Percentiles rank a stretch among this genome's conserved stretches.
Evolutionary conservation across 2,888 invertebrate species (phyloP).

Genomic region (Synanthedon andrenaeformis): DNA sequence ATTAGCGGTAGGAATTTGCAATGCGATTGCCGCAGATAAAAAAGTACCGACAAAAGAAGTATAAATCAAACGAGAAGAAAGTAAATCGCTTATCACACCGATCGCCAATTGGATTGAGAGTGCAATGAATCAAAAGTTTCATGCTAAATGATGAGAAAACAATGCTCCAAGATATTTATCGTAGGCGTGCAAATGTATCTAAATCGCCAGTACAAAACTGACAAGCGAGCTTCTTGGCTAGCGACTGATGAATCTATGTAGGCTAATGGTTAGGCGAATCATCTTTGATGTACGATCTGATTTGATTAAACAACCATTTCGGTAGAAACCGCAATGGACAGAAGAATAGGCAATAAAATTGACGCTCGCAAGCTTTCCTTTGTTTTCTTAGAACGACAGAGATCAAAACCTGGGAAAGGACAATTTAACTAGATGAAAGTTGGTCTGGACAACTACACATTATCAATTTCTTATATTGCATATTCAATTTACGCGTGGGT

Average conservation of each 20-base stretch:
- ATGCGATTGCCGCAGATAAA: constrained; percentile 13
- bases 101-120: constrained; percentile 20
- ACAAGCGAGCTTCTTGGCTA: constrained; percentile 12
- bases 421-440: constrained; percentile 11
- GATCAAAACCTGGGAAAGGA: constrained; percentile 28
- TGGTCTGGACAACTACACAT: too few species aligned
- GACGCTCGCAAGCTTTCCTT: constrained; percentile 28
- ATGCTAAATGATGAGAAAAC: constrained; percentile 30
- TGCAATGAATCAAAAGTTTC: constrained; percentile 33
- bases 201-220: constrained; percentile 19
- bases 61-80: constrained; percentile 24
- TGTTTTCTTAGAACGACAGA: constrained; percentile 31
- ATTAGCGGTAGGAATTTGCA: background rate
- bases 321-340: constrained; percentile 13
- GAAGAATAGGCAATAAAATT: constrained; percentile 22
- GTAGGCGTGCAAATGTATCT: constrained; percentile 26
- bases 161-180: constrained; percentile 34
- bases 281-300: constrained; percentile 18
- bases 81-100: constrained; percentile 29
- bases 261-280: constrained; percentile 18
- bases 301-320: constrained; percentile 12
- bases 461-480: too few species aligned
- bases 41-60: constrained; percentile 16
- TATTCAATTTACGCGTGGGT: too few species aligned
- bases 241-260: constrained; percentile 14